These are phyloP conservation scores for Halcyon smyrnensis DNA, from an alignment of 2,797 vertebrate species.

Conservation along the genomic window DNA sequence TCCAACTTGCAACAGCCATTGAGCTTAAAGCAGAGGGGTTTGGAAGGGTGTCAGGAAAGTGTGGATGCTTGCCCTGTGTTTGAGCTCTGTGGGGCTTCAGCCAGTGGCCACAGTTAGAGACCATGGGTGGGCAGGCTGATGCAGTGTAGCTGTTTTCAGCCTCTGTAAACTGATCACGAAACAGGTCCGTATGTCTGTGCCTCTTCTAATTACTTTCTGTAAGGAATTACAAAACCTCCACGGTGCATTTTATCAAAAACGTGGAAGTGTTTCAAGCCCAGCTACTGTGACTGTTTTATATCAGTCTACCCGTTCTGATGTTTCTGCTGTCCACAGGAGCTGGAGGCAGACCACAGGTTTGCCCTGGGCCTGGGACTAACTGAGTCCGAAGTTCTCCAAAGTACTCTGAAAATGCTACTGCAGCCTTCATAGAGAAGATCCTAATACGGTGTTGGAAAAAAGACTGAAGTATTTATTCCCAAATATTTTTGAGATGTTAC, in stretches of 20 bases:
- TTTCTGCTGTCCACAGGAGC: neutral
- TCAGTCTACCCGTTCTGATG: neutral
- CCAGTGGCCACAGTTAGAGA: neutral
- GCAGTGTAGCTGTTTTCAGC: neutral
- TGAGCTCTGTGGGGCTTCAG: neutral
- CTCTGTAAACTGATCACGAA: neutral
- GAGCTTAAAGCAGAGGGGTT: neutral
- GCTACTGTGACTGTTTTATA: neutral
- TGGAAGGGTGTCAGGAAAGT: too few species aligned
- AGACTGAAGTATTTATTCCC: neutral
- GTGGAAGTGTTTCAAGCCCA: neutral
- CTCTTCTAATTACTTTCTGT: neutral
- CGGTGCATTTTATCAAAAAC: neutral
- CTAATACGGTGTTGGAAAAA: neutral
- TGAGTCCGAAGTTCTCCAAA: neutral
- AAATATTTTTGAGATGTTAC: neutral
- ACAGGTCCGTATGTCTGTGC: neutral
- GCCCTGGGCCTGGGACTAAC: neutral
- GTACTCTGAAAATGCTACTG: neutral
- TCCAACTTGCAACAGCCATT: neutral
- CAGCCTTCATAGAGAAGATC: neutral
- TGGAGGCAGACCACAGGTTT: neutral
- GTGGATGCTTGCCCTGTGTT: fast-evolving
- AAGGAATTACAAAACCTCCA: neutral
- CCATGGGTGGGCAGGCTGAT: fast-evolving